Conservation (phyloP, 2,113 vertebrate genomes). For the Holacanthus passer region DNA sequence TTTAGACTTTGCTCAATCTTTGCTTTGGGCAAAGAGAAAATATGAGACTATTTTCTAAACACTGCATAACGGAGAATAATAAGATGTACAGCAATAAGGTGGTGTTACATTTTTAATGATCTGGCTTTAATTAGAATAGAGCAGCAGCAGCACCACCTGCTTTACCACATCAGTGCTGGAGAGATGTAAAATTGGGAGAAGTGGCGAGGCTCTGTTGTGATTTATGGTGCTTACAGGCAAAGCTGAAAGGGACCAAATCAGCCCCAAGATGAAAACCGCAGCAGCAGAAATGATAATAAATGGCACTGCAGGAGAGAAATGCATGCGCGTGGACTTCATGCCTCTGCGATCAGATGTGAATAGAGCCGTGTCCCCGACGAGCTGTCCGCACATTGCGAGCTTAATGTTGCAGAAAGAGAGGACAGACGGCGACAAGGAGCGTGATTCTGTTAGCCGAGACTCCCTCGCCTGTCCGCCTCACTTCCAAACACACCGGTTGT, state of each 20-base stretch:
- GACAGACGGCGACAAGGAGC: slow-evolving; percentile 19
- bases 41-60: slow-evolving; percentile 18
- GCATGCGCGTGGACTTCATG: slow-evolving; percentile 5
- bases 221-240: slow-evolving; percentile 64
- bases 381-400: slow-evolving; percentile 12
- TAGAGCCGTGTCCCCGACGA: slow-evolving; percentile 31
- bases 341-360: slow-evolving; percentile 37
- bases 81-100: neutral
- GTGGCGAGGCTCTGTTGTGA: slow-evolving; percentile 31
- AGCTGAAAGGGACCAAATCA: slow-evolving; percentile 48
- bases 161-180: slow-evolving; percentile 4
- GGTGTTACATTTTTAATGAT: slow-evolving; percentile 4
- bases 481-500: slow-evolving; percentile 22
- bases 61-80: slow-evolving; percentile 18
- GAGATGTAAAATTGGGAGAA: slow-evolving; percentile 28
- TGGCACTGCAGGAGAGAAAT: slow-evolving; percentile 24
- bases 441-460: neutral
- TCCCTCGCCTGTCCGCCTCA: slow-evolving; percentile 30
- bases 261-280: slow-evolving; percentile 34
- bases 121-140: slow-evolving; percentile 43
- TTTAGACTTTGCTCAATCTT: no score
- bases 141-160: slow-evolving; percentile 13
- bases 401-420: slow-evolving; percentile 49
- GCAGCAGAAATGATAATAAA: slow-evolving; percentile 53
- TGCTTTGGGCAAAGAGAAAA: neutral